Evolutionary conservation across 2,888 invertebrate genomes (phyloP).

Genomic region (Boloria selene): DNA sequence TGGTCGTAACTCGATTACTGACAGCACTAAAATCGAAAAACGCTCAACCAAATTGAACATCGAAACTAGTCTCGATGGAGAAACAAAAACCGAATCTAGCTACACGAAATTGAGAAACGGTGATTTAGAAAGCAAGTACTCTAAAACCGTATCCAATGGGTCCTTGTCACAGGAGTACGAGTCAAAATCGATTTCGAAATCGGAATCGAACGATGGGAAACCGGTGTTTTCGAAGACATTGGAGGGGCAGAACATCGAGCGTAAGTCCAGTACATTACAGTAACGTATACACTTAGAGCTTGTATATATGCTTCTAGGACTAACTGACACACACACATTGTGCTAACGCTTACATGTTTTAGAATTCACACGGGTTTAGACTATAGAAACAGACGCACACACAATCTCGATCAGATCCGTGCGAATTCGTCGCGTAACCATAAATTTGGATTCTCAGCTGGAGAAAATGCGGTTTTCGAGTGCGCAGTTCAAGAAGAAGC

Average conservation of each 20-base stretch:
- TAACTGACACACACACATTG: constrained; percentile 75
- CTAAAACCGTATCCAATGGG: constrained; percentile 67
- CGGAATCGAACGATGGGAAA: constrained; percentile 79
- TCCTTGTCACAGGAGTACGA: constrained; percentile 57
- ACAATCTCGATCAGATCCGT: constrained; percentile 47
- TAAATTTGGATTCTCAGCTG: constrained; percentile 84
- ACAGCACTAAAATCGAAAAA: constrained; percentile 56
- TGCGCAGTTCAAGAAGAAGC: constrained; percentile 85
- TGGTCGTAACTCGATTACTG: constrained; percentile 54
- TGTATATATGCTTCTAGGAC: constrained; percentile 78
- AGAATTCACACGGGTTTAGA: constrained; percentile 56
- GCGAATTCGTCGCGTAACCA: constrained; percentile 60
- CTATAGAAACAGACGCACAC: constrained; percentile 3
- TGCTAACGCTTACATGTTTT: constrained; percentile 64
- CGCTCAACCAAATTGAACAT: constrained; percentile 53
- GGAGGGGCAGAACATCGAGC: constrained; percentile 89
- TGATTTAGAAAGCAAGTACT: constrained; percentile 61
- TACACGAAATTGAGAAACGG: constrained; percentile 50
- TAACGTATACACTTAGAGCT: constrained; percentile 65
- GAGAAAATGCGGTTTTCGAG: constrained; percentile 91
- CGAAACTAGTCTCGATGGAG: constrained; percentile 56
- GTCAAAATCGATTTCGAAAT: constrained; percentile 52
- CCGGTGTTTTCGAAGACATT: constrained; percentile 89
- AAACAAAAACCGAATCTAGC: constrained; percentile 42
- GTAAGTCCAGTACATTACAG: constrained; percentile 81